Evolutionary conservation across 2,797 vertebrate species (phyloP).

Genomic region (Esox masquinongy): DNA sequence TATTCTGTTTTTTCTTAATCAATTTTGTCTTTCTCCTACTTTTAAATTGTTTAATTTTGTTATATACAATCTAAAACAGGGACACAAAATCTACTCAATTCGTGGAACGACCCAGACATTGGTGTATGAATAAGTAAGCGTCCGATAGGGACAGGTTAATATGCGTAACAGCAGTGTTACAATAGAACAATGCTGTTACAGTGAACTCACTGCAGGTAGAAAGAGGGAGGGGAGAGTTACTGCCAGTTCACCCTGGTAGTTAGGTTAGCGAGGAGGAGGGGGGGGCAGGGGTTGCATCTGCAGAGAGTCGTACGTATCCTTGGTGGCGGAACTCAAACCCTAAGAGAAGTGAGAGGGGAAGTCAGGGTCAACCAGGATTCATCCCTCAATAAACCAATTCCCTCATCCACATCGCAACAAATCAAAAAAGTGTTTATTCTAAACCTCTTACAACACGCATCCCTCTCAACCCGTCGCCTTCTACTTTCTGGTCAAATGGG

Average conservation of each 20-base stretch:
- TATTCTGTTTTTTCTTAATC: no score
- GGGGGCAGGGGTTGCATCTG: slow-evolving; percentile 78
- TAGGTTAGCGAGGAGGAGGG: slow-evolving; percentile 70
- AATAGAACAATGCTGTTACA: neutral
- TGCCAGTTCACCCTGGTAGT: neutral
- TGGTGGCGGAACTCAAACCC: slow-evolving; percentile 82
- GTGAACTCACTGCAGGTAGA: neutral
- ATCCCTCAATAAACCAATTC: neutral
- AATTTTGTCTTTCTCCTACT: no score
- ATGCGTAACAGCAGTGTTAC: neutral
- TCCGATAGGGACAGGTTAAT: no score
- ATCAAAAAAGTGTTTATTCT: neutral
- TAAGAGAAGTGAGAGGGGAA: slow-evolving; percentile 40
- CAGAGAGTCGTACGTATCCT: slow-evolving; percentile 87
- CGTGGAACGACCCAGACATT: neutral
- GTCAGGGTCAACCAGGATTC: neutral
- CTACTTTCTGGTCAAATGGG: neutral
- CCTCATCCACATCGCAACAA: neutral
- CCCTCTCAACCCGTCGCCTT: neutral
- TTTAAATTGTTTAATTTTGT: no score
- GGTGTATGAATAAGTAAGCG: neutral
- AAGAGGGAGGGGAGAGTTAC: neutral
- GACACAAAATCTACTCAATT: no score
- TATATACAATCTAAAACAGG: no score
- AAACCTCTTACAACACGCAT: neutral